Percentiles rank a stretch among this genome's conserved stretches.
phyloP scores from a whole-genome alignment of 1,140 invertebrate genomes.

The Drosophila asahinai region DNA sequence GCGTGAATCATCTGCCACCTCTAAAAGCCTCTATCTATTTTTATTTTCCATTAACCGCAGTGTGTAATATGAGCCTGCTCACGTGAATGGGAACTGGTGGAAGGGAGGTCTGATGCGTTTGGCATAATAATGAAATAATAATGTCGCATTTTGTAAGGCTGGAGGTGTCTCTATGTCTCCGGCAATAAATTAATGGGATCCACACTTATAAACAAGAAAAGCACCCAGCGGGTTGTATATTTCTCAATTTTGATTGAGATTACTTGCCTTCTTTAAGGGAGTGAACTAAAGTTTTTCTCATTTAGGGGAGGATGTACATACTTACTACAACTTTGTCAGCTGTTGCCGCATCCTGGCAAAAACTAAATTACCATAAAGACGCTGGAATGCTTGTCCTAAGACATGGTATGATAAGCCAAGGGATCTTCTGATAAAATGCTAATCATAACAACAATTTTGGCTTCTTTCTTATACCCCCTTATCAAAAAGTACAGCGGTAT shows the following conservation, averaged over 20 bases:
- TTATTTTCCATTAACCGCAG: slow-evolving; percentile 10
- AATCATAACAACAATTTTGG: slow-evolving; percentile 74
- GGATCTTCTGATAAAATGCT: slow-evolving; percentile 77
- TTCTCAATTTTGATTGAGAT: slow-evolving; percentile 51
- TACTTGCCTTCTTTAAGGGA: slow-evolving; percentile 37
- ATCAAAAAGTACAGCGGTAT: slow-evolving; percentile 4
- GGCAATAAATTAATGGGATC: slow-evolving; percentile 81
- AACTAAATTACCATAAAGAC: slow-evolving; percentile 76
- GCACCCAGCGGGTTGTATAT: slow-evolving; percentile 56
- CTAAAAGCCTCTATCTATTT: background rate
- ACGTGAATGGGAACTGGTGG: slow-evolving; percentile 29
- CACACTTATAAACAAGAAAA: slow-evolving; percentile 73
- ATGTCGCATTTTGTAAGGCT: slow-evolving; percentile 78
- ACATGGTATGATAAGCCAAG: slow-evolving; percentile 63
- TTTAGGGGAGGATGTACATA: background rate
- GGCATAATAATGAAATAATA: slow-evolving; percentile 84
- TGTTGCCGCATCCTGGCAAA: slow-evolving; percentile 62
- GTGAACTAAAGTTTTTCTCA: background rate
- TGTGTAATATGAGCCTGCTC: slow-evolving; percentile 45
- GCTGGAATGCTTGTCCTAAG: slow-evolving; percentile 56
- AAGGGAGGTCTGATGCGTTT: slow-evolving; percentile 64
- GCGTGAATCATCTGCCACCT: slow-evolving; percentile 70
- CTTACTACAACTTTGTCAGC: slow-evolving; percentile 54
- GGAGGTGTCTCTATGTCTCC: slow-evolving; percentile 69
- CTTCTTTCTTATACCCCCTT: slow-evolving; percentile 9